phyloP scores from a whole-genome alignment of 2,797 vertebrate genomes.

The Eremophila alpestris region DNA sequence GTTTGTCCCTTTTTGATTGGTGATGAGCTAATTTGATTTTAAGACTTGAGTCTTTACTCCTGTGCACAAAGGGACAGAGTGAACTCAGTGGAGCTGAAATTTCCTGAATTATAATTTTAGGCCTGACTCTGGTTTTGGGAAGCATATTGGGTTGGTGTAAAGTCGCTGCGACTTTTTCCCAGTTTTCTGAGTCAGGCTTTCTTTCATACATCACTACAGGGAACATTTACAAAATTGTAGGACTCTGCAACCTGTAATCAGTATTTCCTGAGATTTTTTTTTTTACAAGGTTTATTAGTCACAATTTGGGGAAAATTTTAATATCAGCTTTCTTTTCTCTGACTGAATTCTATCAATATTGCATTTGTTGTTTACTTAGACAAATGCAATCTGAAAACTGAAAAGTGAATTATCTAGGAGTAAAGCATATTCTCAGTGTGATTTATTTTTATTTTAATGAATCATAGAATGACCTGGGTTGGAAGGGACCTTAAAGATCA shows the following conservation, averaged over 20 bases:
- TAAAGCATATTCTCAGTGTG: neutral
- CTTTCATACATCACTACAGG: neutral
- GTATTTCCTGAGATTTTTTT: neutral
- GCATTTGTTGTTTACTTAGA: neutral
- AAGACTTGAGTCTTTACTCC: neutral
- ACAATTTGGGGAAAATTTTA: neutral
- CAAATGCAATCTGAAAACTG: neutral
- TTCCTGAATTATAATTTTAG: neutral
- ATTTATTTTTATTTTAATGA: neutral
- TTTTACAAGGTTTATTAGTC: neutral
- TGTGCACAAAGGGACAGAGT: neutral
- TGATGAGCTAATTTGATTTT: slow-evolving; percentile 39
- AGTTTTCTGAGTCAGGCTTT: neutral
- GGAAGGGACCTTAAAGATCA: neutral
- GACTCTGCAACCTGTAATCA: neutral
- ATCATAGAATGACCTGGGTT: neutral
- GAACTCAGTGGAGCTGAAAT: neutral
- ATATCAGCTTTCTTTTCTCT: neutral
- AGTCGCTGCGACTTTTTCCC: neutral
- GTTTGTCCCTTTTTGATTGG: neutral
- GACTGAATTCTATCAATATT: neutral
- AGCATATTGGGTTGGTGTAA: neutral
- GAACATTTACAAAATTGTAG: neutral
- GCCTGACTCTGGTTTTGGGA: neutral
- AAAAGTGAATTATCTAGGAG: neutral